phyloP scores from a whole-genome alignment of 1,140 invertebrate species.

The Drosophila kohkoa region DNA sequence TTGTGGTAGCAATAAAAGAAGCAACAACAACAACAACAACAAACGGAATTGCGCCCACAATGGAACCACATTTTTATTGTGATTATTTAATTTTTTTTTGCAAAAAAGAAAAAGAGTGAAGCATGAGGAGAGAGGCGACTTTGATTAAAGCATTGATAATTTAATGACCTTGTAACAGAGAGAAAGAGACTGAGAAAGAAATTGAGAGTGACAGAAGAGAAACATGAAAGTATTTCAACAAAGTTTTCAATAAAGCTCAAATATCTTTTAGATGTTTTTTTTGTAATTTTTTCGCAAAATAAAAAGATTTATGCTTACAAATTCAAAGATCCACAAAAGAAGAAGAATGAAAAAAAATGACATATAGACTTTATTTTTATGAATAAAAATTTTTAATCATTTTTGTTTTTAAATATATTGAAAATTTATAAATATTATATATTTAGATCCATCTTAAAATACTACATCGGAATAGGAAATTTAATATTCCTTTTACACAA shows the following conservation, averaged over 20 bases:
- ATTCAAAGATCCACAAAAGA: too few relatives aligned
- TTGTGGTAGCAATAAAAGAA: slow-evolving; percentile 5
- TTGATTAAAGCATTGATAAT: slow-evolving; percentile 15
- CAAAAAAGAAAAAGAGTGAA: not conserved
- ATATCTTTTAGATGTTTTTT: too few relatives aligned
- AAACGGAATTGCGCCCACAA: not conserved
- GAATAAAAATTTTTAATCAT: too few relatives aligned
- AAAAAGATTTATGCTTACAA: too few relatives aligned
- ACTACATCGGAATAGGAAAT: too few relatives aligned
- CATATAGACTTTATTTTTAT: too few relatives aligned
- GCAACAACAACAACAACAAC: slow-evolving; percentile 4
- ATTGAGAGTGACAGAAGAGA: not conserved
- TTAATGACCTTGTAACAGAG: slow-evolving; percentile 5
- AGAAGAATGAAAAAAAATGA: too few relatives aligned
- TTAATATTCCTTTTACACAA: too few relatives aligned
- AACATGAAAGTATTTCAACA: not conserved
- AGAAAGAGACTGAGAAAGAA: not conserved
- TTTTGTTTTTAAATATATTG: too few relatives aligned
- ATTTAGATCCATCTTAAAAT: too few relatives aligned
- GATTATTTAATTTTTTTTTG: not conserved
- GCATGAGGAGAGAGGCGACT: not conserved
- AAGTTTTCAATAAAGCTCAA: not conserved
- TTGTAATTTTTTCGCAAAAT: too few relatives aligned
- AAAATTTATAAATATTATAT: too few relatives aligned
- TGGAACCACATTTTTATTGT: slow-evolving; percentile 9